phyloP scores from a whole-genome alignment of 1,140 invertebrate species.

The Delia radicum region DNA sequence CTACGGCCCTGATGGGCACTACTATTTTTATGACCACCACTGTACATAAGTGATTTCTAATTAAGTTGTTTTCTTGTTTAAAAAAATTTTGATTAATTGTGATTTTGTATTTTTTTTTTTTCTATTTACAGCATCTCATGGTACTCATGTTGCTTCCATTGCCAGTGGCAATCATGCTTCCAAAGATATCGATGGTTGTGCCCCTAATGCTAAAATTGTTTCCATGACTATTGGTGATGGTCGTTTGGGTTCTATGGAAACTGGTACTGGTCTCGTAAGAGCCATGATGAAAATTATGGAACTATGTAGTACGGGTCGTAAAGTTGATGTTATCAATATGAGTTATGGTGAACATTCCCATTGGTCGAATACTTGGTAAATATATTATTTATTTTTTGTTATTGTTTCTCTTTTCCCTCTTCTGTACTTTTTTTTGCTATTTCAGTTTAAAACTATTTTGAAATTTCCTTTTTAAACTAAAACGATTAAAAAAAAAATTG shows the following conservation, averaged over 20 bases:
- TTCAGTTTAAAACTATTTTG: conserved; percentile 23
- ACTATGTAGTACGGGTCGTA: conserved; percentile 60
- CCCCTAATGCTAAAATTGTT: conserved; percentile 94
- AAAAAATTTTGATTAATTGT: too few species aligned
- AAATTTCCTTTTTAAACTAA: conserved; percentile 23
- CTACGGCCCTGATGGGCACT: too few species aligned
- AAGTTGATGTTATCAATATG: conserved; percentile 93
- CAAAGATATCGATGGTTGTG: conserved; percentile 90
- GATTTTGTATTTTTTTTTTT: not conserved
- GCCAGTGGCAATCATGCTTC: conserved; percentile 89
- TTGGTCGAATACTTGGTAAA: conserved; percentile 86
- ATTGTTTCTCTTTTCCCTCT: not conserved
- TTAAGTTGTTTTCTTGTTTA: too few species aligned
- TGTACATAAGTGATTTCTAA: too few species aligned
- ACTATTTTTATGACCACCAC: too few species aligned
- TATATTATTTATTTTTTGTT: conserved; percentile 14
- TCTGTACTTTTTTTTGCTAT: not conserved
- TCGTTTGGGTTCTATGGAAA: conserved; percentile 91
- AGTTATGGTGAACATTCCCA: conserved; percentile 95
- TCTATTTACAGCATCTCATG: conserved; percentile 77
- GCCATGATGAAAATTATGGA: conserved; percentile 88
- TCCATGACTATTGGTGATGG: conserved; percentile 91
- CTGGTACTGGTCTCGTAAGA: conserved; percentile 84
- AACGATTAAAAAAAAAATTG: not conserved
- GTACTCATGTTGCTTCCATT: conserved; percentile 96